Conservation (phyloP, 2,113 vertebrate genomes). For the Indri indri region DNA sequence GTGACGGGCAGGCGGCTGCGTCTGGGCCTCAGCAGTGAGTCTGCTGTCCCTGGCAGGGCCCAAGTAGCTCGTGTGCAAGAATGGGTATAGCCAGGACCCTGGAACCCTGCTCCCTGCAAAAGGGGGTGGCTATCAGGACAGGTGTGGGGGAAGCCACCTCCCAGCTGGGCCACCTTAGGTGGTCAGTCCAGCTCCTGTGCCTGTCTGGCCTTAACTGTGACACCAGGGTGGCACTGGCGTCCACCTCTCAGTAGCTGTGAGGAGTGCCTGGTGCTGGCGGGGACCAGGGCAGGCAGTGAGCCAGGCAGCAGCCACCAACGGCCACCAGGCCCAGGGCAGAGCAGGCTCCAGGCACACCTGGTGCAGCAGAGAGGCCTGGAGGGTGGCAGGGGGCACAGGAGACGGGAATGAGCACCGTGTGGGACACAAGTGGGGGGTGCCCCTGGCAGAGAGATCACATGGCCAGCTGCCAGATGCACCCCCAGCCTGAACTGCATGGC, state of each 20-base stretch:
- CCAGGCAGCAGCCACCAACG: neutral
- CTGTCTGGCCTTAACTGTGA: neutral
- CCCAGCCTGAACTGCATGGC: neutral
- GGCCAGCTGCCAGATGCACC: neutral
- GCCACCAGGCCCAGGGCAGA: too few species aligned
- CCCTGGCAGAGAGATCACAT: neutral
- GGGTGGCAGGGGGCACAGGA: neutral
- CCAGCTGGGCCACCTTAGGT: too few species aligned
- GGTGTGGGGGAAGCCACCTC: too few species aligned
- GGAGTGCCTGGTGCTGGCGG: neutral
- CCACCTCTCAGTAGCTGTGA: neutral
- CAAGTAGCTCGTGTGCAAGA: accelerated
- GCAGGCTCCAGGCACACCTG: too few species aligned
- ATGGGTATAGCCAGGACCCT: neutral
- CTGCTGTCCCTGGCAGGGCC: neutral
- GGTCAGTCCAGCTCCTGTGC: too few species aligned
- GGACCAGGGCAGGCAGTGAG: neutral
- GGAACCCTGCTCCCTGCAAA: neutral
- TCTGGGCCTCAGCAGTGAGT: neutral
- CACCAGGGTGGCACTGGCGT: too few species aligned
- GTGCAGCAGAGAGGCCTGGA: neutral
- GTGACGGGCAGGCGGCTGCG: accelerated
- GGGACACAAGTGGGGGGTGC: too few species aligned
- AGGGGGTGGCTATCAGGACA: neutral
- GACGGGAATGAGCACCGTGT: too few species aligned